Percentiles rank a stretch among this genome's conserved stretches.
phyloP scores from a whole-genome alignment of 2,888 invertebrate genomes.

The Leptopilina syphax region DNA sequence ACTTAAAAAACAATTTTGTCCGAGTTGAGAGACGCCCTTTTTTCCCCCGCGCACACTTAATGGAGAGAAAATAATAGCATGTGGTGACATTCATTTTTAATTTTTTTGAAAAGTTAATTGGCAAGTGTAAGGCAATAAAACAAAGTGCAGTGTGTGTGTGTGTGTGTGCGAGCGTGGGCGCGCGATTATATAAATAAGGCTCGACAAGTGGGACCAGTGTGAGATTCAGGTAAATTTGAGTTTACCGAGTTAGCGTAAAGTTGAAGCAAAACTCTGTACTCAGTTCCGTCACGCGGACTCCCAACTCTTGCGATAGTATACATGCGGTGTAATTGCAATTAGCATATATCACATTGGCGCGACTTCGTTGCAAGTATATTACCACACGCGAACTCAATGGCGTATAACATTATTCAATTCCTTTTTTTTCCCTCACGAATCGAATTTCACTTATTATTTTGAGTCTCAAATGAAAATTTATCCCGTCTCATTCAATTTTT shows the following conservation, averaged over 20 bases:
- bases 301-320: conserved; percentile 49
- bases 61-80: background rate
- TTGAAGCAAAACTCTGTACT: conserved; percentile 26
- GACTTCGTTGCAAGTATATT: conserved; percentile 50
- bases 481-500: too few species aligned
- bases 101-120: background rate
- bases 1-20: too few species aligned
- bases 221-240: conserved; percentile 51
- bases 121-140: conserved; percentile 12
- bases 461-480: too few species aligned
- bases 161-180: background rate
- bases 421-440: too few species aligned
- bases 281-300: conserved; percentile 41
- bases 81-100: background rate
- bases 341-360: conserved; percentile 72
- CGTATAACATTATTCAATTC: background rate
- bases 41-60: background rate
- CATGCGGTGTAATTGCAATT: conserved; percentile 74
- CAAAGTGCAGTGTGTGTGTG: background rate
- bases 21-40: too few species aligned
- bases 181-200: conserved; percentile 45
- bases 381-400: conserved; percentile 65
- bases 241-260: conserved; percentile 42
- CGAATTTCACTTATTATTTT: too few species aligned
- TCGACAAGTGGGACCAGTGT: conserved; percentile 52